These are phyloP conservation scores for Syrphus vitripennis DNA, from an alignment of 2,888 invertebrate species.

Conservation along the genomic window DNA sequence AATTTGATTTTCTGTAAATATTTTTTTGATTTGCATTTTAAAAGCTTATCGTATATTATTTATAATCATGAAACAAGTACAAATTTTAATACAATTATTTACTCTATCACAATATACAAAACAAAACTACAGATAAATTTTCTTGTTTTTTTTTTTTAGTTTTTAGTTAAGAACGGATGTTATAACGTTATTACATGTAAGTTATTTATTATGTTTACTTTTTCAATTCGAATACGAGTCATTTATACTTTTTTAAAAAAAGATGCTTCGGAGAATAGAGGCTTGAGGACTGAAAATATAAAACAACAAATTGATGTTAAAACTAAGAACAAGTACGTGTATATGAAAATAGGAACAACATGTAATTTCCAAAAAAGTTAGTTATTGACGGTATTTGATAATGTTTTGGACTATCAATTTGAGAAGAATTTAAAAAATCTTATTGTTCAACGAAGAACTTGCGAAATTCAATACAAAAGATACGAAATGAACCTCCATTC, in stretches of 20 bases:
- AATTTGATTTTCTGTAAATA: conserved; percentile 29
- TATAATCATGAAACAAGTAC: conserved; percentile 45
- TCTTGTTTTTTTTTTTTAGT: background rate
- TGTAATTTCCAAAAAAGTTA: background rate
- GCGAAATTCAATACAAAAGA: background rate
- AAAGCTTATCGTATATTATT: conserved; percentile 44
- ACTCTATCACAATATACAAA: conserved; percentile 65
- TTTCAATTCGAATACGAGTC: conserved; percentile 22
- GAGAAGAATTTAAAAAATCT: background rate
- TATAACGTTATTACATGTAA: background rate
- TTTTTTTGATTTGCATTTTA: conserved; percentile 19
- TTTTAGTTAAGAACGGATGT: conserved; percentile 41
- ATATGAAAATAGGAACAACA: background rate
- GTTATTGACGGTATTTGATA: background rate
- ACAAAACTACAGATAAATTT: conserved; percentile 30
- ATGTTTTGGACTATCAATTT: background rate
- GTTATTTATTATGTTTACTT: background rate
- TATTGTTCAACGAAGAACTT: too few species aligned
- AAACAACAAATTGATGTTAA: background rate
- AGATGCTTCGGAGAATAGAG: background rate
- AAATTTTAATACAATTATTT: conserved; percentile 58
- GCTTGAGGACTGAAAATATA: background rate
- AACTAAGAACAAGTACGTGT: background rate
- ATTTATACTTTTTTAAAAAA: background rate
- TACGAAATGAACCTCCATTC: background rate